These are phyloP conservation scores for Melanogrammus aeglefinus DNA, from an alignment of 2,797 vertebrate genomes.

Conservation along the genomic window DNA sequence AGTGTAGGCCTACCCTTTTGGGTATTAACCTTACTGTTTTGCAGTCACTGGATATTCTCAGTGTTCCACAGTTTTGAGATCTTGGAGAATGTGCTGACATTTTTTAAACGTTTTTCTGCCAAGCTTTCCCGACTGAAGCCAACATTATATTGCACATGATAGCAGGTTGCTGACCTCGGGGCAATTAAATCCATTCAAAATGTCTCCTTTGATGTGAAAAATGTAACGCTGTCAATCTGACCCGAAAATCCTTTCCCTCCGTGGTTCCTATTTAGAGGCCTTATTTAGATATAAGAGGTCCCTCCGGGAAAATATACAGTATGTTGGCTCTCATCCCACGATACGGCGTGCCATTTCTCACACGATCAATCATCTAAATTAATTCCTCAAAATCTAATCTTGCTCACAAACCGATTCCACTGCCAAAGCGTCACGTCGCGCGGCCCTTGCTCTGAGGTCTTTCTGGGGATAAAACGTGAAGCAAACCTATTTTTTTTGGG, in stretches of 20 bases:
- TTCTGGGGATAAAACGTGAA: slow-evolving; percentile 1
- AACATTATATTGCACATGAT: slow-evolving; percentile 28
- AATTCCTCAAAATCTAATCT: slow-evolving; percentile 15
- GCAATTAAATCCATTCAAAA: slow-evolving; percentile 49
- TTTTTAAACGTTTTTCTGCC: slow-evolving; percentile 20
- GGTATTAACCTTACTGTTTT: neutral
- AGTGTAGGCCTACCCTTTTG: neutral
- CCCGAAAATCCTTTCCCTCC: slow-evolving; percentile 18
- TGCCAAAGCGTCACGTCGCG: neutral
- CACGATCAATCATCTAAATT: slow-evolving; percentile 22
- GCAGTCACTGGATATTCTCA: slow-evolving; percentile 6
- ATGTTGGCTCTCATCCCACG: slow-evolving; percentile 1
- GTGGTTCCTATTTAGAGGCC: slow-evolving; percentile 33
- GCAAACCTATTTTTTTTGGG: neutral
- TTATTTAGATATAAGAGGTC: slow-evolving; percentile 30
- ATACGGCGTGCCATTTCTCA: neutral
- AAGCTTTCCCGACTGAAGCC: slow-evolving; percentile 37
- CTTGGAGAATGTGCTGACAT: slow-evolving; percentile 15
- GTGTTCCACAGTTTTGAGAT: slow-evolving; percentile 27
- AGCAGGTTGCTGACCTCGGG: slow-evolving; percentile 39
- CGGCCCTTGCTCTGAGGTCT: neutral
- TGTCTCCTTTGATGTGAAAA: slow-evolving; percentile 53
- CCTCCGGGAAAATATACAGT: slow-evolving; percentile 21
- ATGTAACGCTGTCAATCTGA: slow-evolving; percentile 41
- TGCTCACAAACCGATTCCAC: neutral